Conservation (phyloP, 2,113 vertebrate species). For the Hirundichthys speculiger region DNA sequence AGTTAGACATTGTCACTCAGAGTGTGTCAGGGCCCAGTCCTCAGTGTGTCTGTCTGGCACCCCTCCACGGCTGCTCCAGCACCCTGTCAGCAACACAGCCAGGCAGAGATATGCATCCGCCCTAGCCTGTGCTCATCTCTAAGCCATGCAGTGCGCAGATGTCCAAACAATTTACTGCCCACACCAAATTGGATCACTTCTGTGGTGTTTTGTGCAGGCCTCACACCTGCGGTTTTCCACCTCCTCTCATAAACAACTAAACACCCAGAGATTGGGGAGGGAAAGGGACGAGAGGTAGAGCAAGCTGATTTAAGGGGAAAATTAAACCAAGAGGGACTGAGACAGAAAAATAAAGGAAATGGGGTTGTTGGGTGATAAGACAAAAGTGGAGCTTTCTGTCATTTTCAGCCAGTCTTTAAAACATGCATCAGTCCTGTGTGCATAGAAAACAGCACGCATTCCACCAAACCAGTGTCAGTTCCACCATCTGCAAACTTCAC, state of each 20-base stretch:
- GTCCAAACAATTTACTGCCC: conserved; percentile 76
- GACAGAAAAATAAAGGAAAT: conserved; percentile 24
- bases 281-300: background rate
- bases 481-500: background rate
- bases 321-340: conserved; percentile 45
- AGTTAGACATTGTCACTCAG: conserved; percentile 29
- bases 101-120: conserved; percentile 55
- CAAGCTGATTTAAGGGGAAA: conserved; percentile 66
- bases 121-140: conserved; percentile 49
- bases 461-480: background rate
- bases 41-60: conserved; percentile 31
- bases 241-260: conserved; percentile 63
- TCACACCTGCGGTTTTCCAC: conserved; percentile 71
- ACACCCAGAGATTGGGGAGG: conserved; percentile 42
- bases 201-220: conserved; percentile 58
- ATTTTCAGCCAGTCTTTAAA: conserved; percentile 3
- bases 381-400: conserved; percentile 2
- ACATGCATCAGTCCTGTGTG: background rate
- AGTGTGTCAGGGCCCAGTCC: conserved; percentile 39
- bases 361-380: conserved; percentile 8
- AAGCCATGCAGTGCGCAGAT: conserved; percentile 45
- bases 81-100: conserved; percentile 63
- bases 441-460: conserved; percentile 9
- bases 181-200: conserved; percentile 76
- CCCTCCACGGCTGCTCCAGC: conserved; percentile 38